Base-by-base conservation (phyloP, 2,113 vertebrate species). In the Phylloscopus whistleri region DNA sequence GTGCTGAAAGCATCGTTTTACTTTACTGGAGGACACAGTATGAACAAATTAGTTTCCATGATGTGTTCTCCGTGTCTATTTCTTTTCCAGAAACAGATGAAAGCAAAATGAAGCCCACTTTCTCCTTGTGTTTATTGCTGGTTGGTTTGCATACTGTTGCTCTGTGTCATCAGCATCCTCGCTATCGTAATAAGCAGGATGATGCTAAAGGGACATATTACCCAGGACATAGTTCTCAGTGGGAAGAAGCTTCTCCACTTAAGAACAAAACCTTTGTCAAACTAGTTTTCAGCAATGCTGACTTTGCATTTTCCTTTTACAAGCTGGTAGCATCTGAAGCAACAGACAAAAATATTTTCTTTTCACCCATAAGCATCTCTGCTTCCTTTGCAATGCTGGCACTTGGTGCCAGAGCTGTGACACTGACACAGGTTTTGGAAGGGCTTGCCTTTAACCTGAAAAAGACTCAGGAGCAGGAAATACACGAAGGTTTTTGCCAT, bases 301-400 rank as follows among this genome's bases (percentile, higher is more conserved):
- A 98, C 82, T 99, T 99, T 43, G 97, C 96, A 52, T 98, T 99
- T 53, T 74, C 96, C 35, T 96, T 99, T 76, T 99, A 99, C 94
- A 98, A 98, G 91, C 76, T 92, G 16, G 91, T 99, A 2, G 68
- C 86, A 35, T 91, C 97, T 0, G 89, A 96, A 52, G 52, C 13
- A 55, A 93, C 20, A 0, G 8, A 49, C 27, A 51, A 93, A 90
- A 99, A 99, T 92, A 79, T 99, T 95, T 98, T 99, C 97, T 98
- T 98, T 93, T 99, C 99, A 1, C 99, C 99, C 1, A 28, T 99
- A 93, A 98, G 98, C 60, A 98, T 99, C 94, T 95, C 98, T 80
- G 59, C 89, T 5, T 96, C 97, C 69, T 95, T 99, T 86, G 98
- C 98, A 90, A 95, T 99, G 98, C 70, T 99, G 48, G 96, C 98